phyloP scores from a whole-genome alignment of 2,888 invertebrate genomes.

The Melanotus villosus region DNA sequence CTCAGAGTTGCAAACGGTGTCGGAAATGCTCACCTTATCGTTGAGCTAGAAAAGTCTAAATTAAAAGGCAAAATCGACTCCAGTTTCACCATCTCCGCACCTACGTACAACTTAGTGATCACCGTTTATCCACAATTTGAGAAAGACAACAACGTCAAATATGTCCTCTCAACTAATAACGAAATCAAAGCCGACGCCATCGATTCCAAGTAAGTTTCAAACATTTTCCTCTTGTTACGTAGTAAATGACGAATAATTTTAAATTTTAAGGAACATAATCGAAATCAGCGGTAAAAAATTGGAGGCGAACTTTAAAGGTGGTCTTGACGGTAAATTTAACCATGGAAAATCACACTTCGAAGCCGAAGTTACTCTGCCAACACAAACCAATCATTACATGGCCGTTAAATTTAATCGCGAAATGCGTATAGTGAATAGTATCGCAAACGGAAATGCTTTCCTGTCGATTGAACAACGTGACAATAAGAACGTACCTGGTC shows the following conservation, averaged over 20 bases:
- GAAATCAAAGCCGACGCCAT: constrained; percentile 70
- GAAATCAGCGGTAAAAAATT: constrained; percentile 68
- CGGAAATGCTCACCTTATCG: constrained; percentile 74
- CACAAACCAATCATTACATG: constrained; percentile 66
- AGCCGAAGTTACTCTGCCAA: constrained; percentile 71
- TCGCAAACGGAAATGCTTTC: constrained; percentile 57
- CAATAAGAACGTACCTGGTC: constrained; percentile 67
- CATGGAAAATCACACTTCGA: constrained; percentile 69
- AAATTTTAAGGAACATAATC: constrained; percentile 65
- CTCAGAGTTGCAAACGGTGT: constrained; percentile 76
- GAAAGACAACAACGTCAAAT: constrained; percentile 78
- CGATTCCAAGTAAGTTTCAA: constrained; percentile 70
- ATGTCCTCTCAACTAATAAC: constrained; percentile 77
- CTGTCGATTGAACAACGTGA: constrained; percentile 64
- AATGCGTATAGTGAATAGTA: constrained; percentile 55
- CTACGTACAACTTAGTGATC: constrained; percentile 74
- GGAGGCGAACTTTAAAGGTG: constrained; percentile 54
- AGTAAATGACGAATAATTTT: constrained; percentile 11
- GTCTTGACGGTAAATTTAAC: constrained; percentile 62
- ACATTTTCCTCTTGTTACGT: constrained; percentile 64
- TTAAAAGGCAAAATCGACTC: constrained; percentile 76
- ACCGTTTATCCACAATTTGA: constrained; percentile 79
- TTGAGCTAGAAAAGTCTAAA: constrained; percentile 74
- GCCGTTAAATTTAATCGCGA: constrained; percentile 65
- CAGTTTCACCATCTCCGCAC: constrained; percentile 74